Evolutionary conservation across 2,113 vertebrate species (phyloP), one percentile per base, ranked within the genome.

Genomic region (Nanorana parkeri): DNA sequence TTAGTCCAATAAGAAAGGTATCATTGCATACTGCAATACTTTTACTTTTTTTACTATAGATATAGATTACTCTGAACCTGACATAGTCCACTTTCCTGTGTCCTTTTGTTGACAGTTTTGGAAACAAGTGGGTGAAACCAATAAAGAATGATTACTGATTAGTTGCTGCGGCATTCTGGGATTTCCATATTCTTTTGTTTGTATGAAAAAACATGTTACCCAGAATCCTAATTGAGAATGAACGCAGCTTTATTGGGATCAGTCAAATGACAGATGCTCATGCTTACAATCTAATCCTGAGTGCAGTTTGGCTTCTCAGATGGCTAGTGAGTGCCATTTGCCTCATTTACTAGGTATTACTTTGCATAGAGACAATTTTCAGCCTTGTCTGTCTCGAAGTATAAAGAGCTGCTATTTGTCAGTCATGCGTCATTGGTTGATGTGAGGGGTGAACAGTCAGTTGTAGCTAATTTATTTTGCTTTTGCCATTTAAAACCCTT

Each of bases 381-480:
- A 15, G n/a, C 4, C 36, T 23, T 3, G 4, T 16, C 67, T 41
- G 6, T 24, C 23, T 51, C 1, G 24, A 51, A 54, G 28, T 28
- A 28, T 1, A 47, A 13, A n/a, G 7, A 19, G 51, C 20, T 71
- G 5, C 5, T 36, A 36, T 47, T 47, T 47, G 41, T 47, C 41
- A 13, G 3, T 47, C 13, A 15, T 15, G 13, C 41, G 3, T 36
- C 32, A 36, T 47, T 47, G 41, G 41, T 47, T 47, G 41, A 36
- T 0, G 13, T 1, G 11, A 19, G 26, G 16, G 24, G 17, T 15
- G 54, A 58, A 66, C 41, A 26, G 24, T 32, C 41, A 32, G 36
- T 56, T 56, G 65, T 64, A 20, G 68, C 67, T 61, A 26, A 61
- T 51, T 80, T 36, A 80, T 63, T 64, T 68, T 54, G 68, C 32